Evolutionary conservation across 35 echinoderm and acorn worm genomes (phyloP).

Genomic region (Anneissia japonica): DNA sequence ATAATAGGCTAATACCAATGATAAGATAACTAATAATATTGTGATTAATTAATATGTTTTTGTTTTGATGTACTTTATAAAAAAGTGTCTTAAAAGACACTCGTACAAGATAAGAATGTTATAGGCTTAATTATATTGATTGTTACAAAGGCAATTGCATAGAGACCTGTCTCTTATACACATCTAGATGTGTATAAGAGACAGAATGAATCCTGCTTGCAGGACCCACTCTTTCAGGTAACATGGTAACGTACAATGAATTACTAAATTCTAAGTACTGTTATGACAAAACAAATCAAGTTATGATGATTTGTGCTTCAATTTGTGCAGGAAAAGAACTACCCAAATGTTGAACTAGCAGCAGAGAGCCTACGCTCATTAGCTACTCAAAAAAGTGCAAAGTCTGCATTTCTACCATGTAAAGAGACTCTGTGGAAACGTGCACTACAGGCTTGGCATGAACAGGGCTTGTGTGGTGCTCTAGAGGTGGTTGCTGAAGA

Average conservation of each 20-base stretch:
- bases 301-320: not conserved
- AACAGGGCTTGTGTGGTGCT: slow-evolving; percentile 71
- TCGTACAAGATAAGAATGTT: too few species aligned
- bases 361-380: slow-evolving; percentile 69
- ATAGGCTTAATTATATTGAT: too few species aligned
- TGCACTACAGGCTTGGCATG: slow-evolving; percentile 65
- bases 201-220: not conserved
- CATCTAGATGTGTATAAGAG: too few species aligned
- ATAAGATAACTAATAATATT: too few species aligned
- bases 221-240: slow-evolving; percentile 10
- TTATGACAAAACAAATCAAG: not conserved
- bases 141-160: too few species aligned
- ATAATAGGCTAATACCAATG: too few species aligned
- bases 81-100: too few species aligned
- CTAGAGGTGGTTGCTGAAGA: slow-evolving; percentile 68
- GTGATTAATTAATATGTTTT: too few species aligned
- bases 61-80: too few species aligned
- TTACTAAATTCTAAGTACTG: not conserved
- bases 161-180: too few species aligned
- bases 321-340: slow-evolving; percentile 41
- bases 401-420: slow-evolving; percentile 68
- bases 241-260: not conserved
- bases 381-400: slow-evolving; percentile 65
- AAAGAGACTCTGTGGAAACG: slow-evolving; percentile 75
- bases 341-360: slow-evolving; percentile 58